Evolutionary conservation across 2,888 invertebrate species (phyloP), one percentile per base, ranked within the genome.

Genomic region (Periphyllus acericola): DNA sequence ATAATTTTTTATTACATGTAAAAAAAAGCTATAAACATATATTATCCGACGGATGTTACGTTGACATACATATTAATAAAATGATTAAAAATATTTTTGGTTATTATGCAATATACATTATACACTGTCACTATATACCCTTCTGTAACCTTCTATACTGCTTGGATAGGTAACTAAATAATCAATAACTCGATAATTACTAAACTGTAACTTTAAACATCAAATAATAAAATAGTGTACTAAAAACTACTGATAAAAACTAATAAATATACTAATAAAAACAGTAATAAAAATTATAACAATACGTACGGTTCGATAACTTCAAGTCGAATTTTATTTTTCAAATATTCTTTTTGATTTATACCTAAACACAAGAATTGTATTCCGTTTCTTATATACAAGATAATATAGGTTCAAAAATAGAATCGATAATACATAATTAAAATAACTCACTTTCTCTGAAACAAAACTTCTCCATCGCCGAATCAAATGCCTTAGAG

Each of bases 401-500:
- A 60, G 25, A 68, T 1, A 29, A 68, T 25, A 25, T 29, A 29
- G 29, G 4, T 29, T 29, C 29, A 25, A 60, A 19, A 21, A 60
- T 25, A 6, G 21, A 60, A 21, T 60, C 25, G 60, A 60, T 60
- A 25, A 25, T 29, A 21, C 36, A 83, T 75, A 60, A 36, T 14
- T 46, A 32, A 68, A 83, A 76, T 5, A 32, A 46, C 76, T 85
- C 46, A 78, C 84, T 78, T 85, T 85, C 68, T 68, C n/a, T 78
- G 1, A 76, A 66, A 84, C 40, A 46, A 66, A 2, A 46, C 25
- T 84, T 84, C 25, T 84, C 66, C 25, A 74, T 21, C 21, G 66
- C 46, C 17, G 66, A 84, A 76, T 84, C 84, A 78, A 76, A 85
- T 68, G 76, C n/a, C n/a, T 85, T n/a, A n/a, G 60, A 68, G 46